Base-by-base conservation (phyloP, 1,140 invertebrate genomes). In the Orchestia grillus region DNA sequence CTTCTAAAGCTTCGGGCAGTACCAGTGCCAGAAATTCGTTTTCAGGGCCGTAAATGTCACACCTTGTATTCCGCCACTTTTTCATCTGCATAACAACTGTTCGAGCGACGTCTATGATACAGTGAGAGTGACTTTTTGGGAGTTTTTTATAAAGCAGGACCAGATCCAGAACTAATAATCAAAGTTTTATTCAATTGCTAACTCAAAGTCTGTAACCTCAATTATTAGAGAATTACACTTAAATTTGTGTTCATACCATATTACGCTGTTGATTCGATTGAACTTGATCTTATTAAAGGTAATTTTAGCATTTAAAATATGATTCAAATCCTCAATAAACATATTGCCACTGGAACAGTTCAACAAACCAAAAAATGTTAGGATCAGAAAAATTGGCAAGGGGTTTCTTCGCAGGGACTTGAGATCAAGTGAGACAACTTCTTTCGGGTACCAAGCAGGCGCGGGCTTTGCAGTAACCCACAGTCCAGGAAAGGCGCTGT, bases 401-500 rank as follows among this genome's bases (percentile, higher is more conserved):
- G 62, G 36, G 62, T 36, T 53, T 77, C 1, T 77, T 77, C 62
- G 62, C 62, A 23, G 28, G 62, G 62, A 36, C 28, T 77, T 28
- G 11, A 77, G 62, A 77, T 90, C 28, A 44, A 40, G 92, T 11
- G 44, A 94, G 92, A n/a, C 43, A 44, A 94, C 43, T 94, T 44
- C 92, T 94, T 42, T 92, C 23, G 90, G 90, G 90, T 44, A 92
- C 92, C 92, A 94, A 44, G 41, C 43, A 47, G 44, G 44, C 92
- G 92, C 47, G 92, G 92, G 92, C 92, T 94, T 94, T 47, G 92
- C 44, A 94, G 41, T 94, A 94, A 94, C 92, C 92, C 44, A 94
- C 36, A 94, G 92, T 94, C 92, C 92, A 94, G 92, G 92, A 94
- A 94, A 94, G 92, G 92, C 92, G 43, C 92, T 94, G 92, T 94